Conservation (phyloP, 1,140 invertebrate species). For the Trichogramma pretiosum region DNA sequence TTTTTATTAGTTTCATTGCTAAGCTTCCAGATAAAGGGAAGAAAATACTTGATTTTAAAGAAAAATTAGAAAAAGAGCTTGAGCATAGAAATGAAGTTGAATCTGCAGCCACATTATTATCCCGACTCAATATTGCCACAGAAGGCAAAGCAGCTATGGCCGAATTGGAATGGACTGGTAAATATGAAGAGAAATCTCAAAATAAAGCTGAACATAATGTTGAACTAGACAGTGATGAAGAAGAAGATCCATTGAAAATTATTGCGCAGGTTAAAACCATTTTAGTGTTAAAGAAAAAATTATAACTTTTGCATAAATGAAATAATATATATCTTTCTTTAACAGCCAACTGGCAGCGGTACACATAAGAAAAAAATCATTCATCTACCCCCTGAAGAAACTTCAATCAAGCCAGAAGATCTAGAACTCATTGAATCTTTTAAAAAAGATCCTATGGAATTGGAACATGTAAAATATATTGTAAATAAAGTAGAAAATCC, state of each 20-base stretch:
- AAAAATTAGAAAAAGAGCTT: conserved; percentile 50
- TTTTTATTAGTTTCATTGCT: conserved; percentile 29
- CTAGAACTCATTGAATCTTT: conserved; percentile 48
- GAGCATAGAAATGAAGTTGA: conserved; percentile 50
- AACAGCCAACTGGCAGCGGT: conserved; percentile 44
- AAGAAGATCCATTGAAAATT: conserved; percentile 57
- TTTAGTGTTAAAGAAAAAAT: conserved; percentile 57
- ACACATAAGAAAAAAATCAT: conserved; percentile 52
- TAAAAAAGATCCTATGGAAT: conserved; percentile 23
- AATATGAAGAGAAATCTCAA: conserved; percentile 32
- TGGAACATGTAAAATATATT: conserved; percentile 51
- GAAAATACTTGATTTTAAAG: conserved; percentile 50
- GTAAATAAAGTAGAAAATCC: conserved; percentile 48
- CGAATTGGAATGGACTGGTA: conserved; percentile 60
- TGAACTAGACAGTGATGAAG: conserved; percentile 57
- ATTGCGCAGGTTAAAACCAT: conserved; percentile 50
- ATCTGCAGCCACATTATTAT: conserved; percentile 49
- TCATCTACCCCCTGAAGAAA: conserved; percentile 45
- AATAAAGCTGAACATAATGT: conserved; percentile 25
- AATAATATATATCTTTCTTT: conserved; percentile 5
- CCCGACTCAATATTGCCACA: conserved; percentile 50
- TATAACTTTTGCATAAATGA: conserved; percentile 54
- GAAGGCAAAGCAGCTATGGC: conserved; percentile 50
- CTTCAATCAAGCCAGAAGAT: conserved; percentile 54
- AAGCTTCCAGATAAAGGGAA: conserved; percentile 61